Evolutionary conservation across 2,113 vertebrate genomes (phyloP).

Genomic region (Dicentrarchus labrax): DNA sequence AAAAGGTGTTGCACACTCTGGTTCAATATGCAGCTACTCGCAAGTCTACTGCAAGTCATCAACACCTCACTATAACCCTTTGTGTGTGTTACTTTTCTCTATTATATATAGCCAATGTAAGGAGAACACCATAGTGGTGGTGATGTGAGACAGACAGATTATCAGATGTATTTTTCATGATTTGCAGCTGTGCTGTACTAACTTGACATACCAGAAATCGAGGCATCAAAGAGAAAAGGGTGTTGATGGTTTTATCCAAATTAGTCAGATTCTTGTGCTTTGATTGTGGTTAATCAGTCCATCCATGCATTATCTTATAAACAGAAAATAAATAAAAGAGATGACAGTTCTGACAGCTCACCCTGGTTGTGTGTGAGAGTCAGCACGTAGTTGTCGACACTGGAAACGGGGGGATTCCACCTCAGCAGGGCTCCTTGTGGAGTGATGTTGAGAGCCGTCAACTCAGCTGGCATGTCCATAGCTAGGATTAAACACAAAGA

Average conservation of each 20-base stretch:
- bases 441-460: slow-evolving; percentile 91
- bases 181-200: not conserved
- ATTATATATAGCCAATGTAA: not conserved
- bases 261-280: not conserved
- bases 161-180: not conserved
- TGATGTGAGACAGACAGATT: not conserved
- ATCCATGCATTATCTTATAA: not conserved
- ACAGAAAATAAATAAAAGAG: not conserved
- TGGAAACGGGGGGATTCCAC: slow-evolving; percentile 89
- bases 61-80: too few relatives aligned
- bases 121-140: not conserved
- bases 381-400: slow-evolving; percentile 93
- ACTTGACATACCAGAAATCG: not conserved
- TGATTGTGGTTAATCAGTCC: not conserved
- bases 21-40: too few relatives aligned
- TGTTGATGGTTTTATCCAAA: not conserved
- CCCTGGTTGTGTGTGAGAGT: slow-evolving; percentile 88
- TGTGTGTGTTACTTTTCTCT: too few relatives aligned
- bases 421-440: slow-evolving; percentile 91
- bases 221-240: not conserved
- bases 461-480: slow-evolving; percentile 92
- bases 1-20: too few relatives aligned
- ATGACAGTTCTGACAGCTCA: slow-evolving; percentile 61
- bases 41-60: too few relatives aligned
- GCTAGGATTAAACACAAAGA: slow-evolving; percentile 78